These are phyloP conservation scores for Aeoliscus strigatus DNA, from an alignment of 2,797 vertebrate species.

Conservation along the genomic window DNA sequence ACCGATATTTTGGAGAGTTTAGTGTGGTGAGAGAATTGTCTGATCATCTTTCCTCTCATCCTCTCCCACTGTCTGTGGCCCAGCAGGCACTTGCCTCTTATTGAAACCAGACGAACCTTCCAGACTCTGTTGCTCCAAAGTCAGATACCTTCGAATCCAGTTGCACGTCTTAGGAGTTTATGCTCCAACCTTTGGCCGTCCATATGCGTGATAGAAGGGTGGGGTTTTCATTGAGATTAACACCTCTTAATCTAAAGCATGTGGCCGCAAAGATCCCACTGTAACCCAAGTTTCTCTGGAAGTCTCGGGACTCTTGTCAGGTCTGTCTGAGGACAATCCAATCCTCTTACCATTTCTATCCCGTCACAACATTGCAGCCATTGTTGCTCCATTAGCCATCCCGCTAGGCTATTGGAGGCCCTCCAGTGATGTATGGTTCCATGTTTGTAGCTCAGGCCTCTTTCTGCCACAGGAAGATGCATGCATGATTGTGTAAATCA, in stretches of 20 bases:
- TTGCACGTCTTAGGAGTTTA: constrained; percentile 60
- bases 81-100: constrained; percentile 70
- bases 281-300: constrained; percentile 56
- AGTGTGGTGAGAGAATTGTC: constrained; percentile 47
- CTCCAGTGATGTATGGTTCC: constrained; percentile 36
- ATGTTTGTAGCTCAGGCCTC: constrained; percentile 47
- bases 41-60: constrained; percentile 38
- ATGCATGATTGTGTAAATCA: constrained; percentile 72
- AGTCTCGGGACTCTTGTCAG: constrained; percentile 52
- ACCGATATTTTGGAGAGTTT: constrained; percentile 31
- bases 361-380: constrained; percentile 54
- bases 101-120: constrained; percentile 67
- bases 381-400: constrained; percentile 41
- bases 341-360: constrained; percentile 51
- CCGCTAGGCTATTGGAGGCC: constrained; percentile 38
- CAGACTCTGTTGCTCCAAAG: constrained; percentile 45
- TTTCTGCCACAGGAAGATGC: constrained; percentile 56
- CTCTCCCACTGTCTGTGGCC: constrained; percentile 50
- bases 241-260: constrained; percentile 79
- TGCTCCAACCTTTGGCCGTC: constrained; percentile 48
- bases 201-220: constrained; percentile 50
- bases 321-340: constrained; percentile 54
- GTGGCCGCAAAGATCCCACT: constrained; percentile 56
- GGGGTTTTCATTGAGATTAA: constrained; percentile 71
- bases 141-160: constrained; percentile 58